A percentile compares a stretch with the other conserved stretches of the same genome.
These are phyloP conservation scores for Dermatemys mawii DNA, from an alignment of 2,113 vertebrate species.

Conservation along the genomic window DNA sequence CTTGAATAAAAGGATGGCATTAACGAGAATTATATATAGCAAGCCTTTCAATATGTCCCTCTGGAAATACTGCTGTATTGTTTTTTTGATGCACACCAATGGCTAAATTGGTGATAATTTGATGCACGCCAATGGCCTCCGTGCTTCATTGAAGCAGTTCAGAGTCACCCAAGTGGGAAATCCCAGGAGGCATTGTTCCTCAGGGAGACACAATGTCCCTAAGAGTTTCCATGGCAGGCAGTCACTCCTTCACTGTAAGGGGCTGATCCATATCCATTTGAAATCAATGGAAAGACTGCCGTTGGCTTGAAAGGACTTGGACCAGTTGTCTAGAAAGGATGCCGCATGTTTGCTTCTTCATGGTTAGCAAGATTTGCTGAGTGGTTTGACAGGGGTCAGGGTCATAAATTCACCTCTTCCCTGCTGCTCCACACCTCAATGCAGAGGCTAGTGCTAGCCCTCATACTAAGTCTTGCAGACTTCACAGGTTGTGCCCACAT, in stretches of 20 bases:
- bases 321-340: neutral
- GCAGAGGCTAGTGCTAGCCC: neutral
- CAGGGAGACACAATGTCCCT: neutral
- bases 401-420: neutral
- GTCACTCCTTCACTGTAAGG: neutral
- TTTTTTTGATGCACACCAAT: neutral
- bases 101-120: neutral
- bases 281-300: neutral
- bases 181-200: neutral
- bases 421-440: neutral
- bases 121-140: neutral
- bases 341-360: rapidly evolving
- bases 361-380: neutral
- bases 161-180: neutral
- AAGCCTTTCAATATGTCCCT: neutral
- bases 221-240: neutral
- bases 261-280: rapidly evolving
- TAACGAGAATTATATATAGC: neutral
- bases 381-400: neutral
- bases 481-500: neutral
- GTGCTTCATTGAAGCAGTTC: neutral
- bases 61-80: neutral
- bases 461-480: neutral
- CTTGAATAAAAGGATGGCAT: neutral
- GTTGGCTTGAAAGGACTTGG: neutral